A percentile compares a stretch with the other conserved stretches of the same genome.
Evolutionary conservation across 2,797 vertebrate genomes (phyloP).

Genomic region (Gastrophryne carolinensis): DNA sequence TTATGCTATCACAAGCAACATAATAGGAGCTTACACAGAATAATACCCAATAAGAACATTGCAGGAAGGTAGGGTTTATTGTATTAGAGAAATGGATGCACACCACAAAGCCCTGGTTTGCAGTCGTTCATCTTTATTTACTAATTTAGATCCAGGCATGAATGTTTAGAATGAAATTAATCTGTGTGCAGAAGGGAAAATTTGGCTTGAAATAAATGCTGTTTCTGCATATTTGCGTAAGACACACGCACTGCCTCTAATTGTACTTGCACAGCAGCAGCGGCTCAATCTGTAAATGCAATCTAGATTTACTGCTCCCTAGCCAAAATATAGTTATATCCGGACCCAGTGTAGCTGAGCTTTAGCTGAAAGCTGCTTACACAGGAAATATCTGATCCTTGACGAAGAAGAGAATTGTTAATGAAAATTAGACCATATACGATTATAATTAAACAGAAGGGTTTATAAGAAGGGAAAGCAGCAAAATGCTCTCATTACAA

Average conservation of each 20-base stretch:
- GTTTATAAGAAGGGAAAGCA: not conserved
- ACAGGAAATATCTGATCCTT: not conserved
- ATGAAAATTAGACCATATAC: not conserved
- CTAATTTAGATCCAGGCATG: constrained; percentile 27
- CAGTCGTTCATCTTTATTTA: constrained; percentile 17
- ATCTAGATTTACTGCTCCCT: not conserved
- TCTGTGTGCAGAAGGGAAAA: constrained; percentile 13
- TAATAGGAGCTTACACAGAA: not conserved
- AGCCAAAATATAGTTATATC: not conserved
- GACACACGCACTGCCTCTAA: constrained; percentile 1
- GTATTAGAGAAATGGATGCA: constrained; percentile 11
- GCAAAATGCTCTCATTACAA: constrained; percentile 9
- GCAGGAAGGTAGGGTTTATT: constrained; percentile 8
- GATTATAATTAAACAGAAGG: not conserved
- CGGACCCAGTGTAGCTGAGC: not conserved
- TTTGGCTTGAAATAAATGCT: constrained; percentile 27
- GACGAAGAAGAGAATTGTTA: not conserved
- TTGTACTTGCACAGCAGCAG: not conserved
- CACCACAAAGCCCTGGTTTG: constrained; percentile 1
- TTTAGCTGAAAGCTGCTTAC: not conserved
- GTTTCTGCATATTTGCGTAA: constrained; percentile 32
- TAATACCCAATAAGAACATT: not conserved
- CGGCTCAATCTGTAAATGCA: not conserved
- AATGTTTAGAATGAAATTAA: constrained; percentile 13
- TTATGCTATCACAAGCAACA: no score